Evolutionary conservation across 2,888 invertebrate genomes (phyloP).

Genomic region (Thereva unica): DNA sequence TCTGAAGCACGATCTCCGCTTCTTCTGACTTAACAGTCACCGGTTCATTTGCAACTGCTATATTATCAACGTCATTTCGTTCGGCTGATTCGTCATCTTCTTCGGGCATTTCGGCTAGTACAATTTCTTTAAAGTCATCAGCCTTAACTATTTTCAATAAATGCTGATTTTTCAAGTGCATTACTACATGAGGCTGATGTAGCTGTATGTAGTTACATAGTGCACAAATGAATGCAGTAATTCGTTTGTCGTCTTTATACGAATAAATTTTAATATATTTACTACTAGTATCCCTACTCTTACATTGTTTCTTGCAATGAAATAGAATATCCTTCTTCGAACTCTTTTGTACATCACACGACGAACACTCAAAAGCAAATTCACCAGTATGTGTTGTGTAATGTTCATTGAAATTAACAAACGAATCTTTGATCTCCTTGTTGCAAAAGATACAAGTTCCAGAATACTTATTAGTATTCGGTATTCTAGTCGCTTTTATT

Average conservation of each 20-base stretch:
- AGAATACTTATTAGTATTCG: not conserved
- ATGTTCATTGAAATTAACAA: slow-evolving; percentile 16
- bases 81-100: too few species aligned
- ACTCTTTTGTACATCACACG: not conserved
- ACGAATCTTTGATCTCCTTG: slow-evolving; percentile 1
- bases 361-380: slow-evolving; percentile 20
- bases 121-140: slow-evolving; percentile 2
- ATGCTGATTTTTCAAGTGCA: slow-evolving; percentile 13
- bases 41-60: too few species aligned
- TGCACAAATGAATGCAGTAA: slow-evolving; percentile 8
- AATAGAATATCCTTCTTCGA: not conserved
- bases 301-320: slow-evolving; percentile 8
- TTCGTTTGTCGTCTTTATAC: slow-evolving; percentile 7
- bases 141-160: not conserved
- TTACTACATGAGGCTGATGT: slow-evolving; percentile 6
- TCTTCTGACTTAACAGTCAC: too few species aligned
- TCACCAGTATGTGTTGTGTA: slow-evolving; percentile 25
- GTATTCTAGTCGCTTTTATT: not conserved
- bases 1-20: too few species aligned
- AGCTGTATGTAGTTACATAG: slow-evolving; percentile 26
- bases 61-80: too few species aligned
- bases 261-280: not conserved
- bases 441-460: slow-evolving; percentile 14
- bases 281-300: not conserved
- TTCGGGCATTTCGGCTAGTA: slow-evolving; percentile 6